Base-by-base conservation (phyloP, 2,888 invertebrate species). In the Rhimphoctona megacephalus region DNA sequence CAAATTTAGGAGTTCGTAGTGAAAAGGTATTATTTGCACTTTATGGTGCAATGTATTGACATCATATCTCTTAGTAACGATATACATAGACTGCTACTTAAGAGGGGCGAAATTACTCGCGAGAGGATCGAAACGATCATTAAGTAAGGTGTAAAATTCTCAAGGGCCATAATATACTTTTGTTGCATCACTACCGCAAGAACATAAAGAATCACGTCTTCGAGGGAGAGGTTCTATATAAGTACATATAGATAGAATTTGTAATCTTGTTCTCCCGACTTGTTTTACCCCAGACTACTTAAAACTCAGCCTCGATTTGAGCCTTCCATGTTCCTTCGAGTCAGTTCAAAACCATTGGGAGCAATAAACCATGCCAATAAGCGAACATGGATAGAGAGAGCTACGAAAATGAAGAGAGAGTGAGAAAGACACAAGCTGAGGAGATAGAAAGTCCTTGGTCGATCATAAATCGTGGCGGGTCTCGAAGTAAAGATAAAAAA, bases 401-500 rank as follows among this genome's bases (percentile, higher is more conserved):
- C 25, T 70, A n/a, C 25, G 82, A 67, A 22, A 54, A 43, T 25
- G 54, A 67, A 46, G 57, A 22, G 64, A 78, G 66, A 82, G 72
- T 14, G 70, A 78, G 74, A 64, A 54, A 66, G 54, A 79, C 39
- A 78, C 61, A n/a, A 61, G 43, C 36, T 30, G 25, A 49, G 70
- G 66, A 76, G 83, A 83, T 76, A 54, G 36, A 52, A 67, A 43
- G 70, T 86, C 76, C 83, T 67, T 30, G 46, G 80, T 72, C 30
- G 83, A 76, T 77, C 79, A 80, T 86, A 83, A 86, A 83, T 86
- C 80, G 66, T 67, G 36, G 43, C 61, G 19, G 52, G 72, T 80
- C 80, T 80, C 80, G 49, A 80, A 80, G 72, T 30, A 8, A 17
- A 72, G 80, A 76, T 86, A 83, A 83, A 66, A 66, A 66, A 54